Evolutionary conservation across 2,113 vertebrate species (phyloP), one percentile per base, ranked within the genome.

Genomic region (Tympanuchus pallidicinctus): DNA sequence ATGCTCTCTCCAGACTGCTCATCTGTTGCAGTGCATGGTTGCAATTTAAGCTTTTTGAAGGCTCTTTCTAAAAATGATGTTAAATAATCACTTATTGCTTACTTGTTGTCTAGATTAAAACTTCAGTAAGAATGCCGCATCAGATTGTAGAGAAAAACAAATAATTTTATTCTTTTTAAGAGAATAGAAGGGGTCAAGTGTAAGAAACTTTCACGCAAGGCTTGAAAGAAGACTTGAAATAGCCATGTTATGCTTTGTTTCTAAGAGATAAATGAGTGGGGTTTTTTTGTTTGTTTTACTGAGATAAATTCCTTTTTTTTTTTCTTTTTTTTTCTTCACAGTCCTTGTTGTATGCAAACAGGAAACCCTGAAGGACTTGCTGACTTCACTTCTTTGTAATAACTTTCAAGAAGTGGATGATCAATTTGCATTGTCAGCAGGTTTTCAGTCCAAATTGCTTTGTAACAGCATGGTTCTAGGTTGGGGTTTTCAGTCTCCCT

Each of bases 281-380:
- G 12, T 63, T 73, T 88, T 72, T 15, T 59, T 77, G 6, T 57
- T 32, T 65, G 77, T 36, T 73, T 40, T 87, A 45, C 77, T 52
- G 63, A 87, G 63, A 85, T 83, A 92, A 80, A 88, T 19, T 60
- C 71, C 8, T n/a, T 59, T 47, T 43, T 38, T 38, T 38, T 38
- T 70, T 80, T 38, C 64, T 32, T 25, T 27, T 43, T 43, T 43
- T 43, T 43, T 42, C 42, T 43, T 43, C 60, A 42, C 34, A 89
- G 38, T 47, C 40, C 0, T 0, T 60, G 67, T 71, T 85, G 21
- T 86, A 61, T 83, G 60, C 64, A 93, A 94, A 92, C 94, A 96
- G 96, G 97, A 97, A 96, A 66, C 83, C 30, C 80, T 93, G 75
- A 91, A 94, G 72, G 52, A 89, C 71, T 93, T 95, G 85, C 94